Evolutionary conservation across 2,888 invertebrate genomes (phyloP).

Genomic region (Epinotia nisella): DNA sequence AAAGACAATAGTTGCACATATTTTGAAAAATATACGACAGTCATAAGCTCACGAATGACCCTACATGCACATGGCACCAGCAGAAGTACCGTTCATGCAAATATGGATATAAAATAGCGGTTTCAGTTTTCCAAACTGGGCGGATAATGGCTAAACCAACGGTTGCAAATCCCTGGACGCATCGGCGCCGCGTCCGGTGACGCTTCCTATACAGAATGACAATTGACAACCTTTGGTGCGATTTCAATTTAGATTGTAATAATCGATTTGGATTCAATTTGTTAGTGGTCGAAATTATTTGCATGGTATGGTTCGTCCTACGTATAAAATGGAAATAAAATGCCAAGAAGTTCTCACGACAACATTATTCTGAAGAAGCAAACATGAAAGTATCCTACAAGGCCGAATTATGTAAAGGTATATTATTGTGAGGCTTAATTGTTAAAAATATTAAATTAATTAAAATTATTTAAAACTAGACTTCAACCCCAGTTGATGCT

Average conservation of each 20-base stretch:
- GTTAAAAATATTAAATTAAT: background rate
- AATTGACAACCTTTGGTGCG: conserved; percentile 42
- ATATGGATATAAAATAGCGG: conserved; percentile 40
- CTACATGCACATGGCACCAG: background rate
- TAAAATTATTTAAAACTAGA: background rate
- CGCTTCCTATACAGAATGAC: conserved; percentile 35
- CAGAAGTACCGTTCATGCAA: conserved; percentile 38
- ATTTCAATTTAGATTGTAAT: conserved; percentile 42
- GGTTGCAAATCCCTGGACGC: conserved; percentile 42
- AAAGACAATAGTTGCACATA: background rate
- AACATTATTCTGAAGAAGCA: background rate
- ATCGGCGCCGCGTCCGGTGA: conserved; percentile 32
- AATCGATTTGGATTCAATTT: conserved; percentile 44
- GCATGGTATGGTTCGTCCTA: conserved; percentile 21
- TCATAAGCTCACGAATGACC: background rate
- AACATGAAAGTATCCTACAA: too few relatives aligned
- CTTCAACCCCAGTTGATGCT: background rate
- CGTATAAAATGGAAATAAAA: conserved; percentile 21
- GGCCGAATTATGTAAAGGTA: too few relatives aligned
- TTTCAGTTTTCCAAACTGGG: conserved; percentile 41
- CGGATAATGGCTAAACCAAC: conserved; percentile 43
- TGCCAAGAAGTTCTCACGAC: conserved; percentile 24
- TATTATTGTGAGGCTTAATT: background rate
- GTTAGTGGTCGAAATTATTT: conserved; percentile 18
- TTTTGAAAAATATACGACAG: background rate